Base-by-base conservation (phyloP, 2,113 vertebrate species). In the Psittacula cyanocephala region DNA sequence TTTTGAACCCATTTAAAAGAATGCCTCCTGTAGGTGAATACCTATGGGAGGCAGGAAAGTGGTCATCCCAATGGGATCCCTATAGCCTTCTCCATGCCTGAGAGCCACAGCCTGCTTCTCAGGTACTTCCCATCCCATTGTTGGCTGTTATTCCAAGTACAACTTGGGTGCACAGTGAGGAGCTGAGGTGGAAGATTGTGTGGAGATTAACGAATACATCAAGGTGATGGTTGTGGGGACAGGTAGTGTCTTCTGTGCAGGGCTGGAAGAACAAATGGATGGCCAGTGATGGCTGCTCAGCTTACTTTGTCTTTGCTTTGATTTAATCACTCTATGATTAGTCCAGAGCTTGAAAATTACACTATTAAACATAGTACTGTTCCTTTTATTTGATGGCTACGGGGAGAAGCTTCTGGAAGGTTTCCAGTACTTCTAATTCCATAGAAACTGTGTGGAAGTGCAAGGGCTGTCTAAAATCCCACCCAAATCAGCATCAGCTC, bases 311-410 rank as follows among this genome's bases (percentile, higher is more conserved):
- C 85, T 91, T 68, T 59, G 68, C 43, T 89, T 93, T 85, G 81
- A 79, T 95, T 95, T 95, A 95, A 89, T 63, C 77, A 63, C 72
- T 85, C 19, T 72, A 33, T 75, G 68, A 91, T 91, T 74, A 92
- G 71, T 67, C 35, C 87, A 75, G 84, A 85, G 35, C 81, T 81
- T 81, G 91, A 64, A 84, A 91, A 93, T 47, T 1, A 55, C 6
- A 18, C 62, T 29, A 17, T 96, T 79, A 94, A 95, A 60, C 65
- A 47, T 43, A 35, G 9, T 55, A 71, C 69, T 76, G 20, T 82
- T 68, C 62, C 13, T 88, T 64, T 76, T 64, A 79, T 79, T 95
- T 67, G 47, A 78, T 87, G 60, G 64, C 44, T 52, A 28, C 29
- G 17, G 59, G 72, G 65, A 64, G 87, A 76, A 87, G 39, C 29